Base-by-base conservation (phyloP, 1,140 invertebrate species). In the Coelopa frigida region DNA sequence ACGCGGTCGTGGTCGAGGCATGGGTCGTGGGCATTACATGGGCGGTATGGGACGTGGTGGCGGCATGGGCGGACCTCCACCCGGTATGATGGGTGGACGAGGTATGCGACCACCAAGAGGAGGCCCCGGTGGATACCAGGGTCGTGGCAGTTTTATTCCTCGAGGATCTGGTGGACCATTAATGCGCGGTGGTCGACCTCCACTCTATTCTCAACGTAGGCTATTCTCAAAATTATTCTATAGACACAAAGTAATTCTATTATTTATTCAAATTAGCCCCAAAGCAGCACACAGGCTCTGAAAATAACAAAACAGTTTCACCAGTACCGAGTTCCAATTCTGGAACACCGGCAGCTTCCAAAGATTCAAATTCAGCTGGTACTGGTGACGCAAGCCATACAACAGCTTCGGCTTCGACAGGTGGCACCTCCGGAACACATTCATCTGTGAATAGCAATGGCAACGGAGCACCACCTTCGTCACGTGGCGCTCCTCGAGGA, bases 271-370 rank as follows among this genome's bases (percentile, higher is more conserved):
- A 48, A 39, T 48, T 31, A 68, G 64, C 61, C 32, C 60, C 59
- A 17, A 67, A 67, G 46, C 64, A 68, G 49, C 64, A 66, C 39
- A 62, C 64, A 22, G 61, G 62, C 31, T 58, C 59, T n/a, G 64
- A 68, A 29, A 65, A 68, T 38, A 67, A 67, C 45, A 64, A 68
- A 51, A 66, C 63, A 15, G 60, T 63, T 10, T 62, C 64, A 6
- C 61, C 64, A 31, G 61, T 63, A 27, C 59, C 64, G 29, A 50
- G 64, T 24, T 51, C 56, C 21, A 17, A 51, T 11, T 14, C 54
- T 1, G 27, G 43, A 5, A 14, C 53, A n/a, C 35, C 57, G 11
- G 44, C 43, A 11, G 26, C 56, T 35, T 17, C 44, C 33, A 23
- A 45, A 4, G 36, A 23, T 12, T 37, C 44, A 43, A 44, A 41